Conservation (phyloP, 2,888 invertebrate species). For the Leistus spinibarbis region DNA sequence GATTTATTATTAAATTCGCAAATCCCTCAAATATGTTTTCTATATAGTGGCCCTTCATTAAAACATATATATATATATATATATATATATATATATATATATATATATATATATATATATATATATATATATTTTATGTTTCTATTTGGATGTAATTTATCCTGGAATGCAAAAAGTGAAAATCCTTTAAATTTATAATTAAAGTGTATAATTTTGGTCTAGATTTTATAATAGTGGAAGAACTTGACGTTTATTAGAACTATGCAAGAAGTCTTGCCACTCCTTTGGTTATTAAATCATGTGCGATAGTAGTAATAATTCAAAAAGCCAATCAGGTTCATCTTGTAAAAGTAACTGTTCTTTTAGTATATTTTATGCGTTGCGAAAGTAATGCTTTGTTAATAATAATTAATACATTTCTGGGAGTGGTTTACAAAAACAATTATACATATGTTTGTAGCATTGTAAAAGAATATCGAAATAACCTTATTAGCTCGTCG, state of each 20-base stretch:
- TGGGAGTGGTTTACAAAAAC: too few species aligned
- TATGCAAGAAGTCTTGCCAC: background rate
- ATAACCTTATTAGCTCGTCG: too few species aligned
- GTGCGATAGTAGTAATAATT: background rate
- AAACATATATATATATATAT: slow-evolving; percentile 5
- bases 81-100: slow-evolving; percentile 14
- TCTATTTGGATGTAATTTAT: background rate
- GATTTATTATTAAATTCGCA: background rate
- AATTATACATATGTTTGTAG: too few species aligned
- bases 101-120: slow-evolving; percentile 18
- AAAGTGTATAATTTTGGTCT: background rate
- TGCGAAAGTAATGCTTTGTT: too few species aligned
- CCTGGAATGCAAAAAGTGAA: background rate
- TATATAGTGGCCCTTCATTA: background rate
- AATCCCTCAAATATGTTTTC: background rate
- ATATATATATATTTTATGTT: slow-evolving; percentile 18
- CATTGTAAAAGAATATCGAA: too few species aligned
- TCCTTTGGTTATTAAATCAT: background rate
- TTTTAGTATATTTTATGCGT: too few species aligned
- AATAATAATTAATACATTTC: too few species aligned
- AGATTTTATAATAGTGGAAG: background rate
- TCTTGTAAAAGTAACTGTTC: too few species aligned
- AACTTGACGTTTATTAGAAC: background rate
- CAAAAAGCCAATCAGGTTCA: background rate
- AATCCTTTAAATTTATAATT: background rate